Evolutionary conservation across 2,113 vertebrate genomes (phyloP).

Genomic region (Zosterops lateralis): DNA sequence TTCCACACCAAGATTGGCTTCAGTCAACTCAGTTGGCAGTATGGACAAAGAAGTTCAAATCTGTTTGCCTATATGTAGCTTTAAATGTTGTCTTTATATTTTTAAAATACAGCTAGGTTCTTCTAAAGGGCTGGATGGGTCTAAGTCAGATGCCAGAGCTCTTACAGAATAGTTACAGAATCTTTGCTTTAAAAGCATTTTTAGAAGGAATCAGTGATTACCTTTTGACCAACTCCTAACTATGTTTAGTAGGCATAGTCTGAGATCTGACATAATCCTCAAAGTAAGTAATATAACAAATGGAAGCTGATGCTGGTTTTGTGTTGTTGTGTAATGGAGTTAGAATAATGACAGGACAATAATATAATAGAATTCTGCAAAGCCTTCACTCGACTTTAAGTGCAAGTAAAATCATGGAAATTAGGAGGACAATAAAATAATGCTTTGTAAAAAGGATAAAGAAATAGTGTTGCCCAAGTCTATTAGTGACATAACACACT

Average conservation of each 20-base stretch:
- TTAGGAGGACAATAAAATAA: slow-evolving; percentile 70
- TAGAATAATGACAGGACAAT: slow-evolving; percentile 66
- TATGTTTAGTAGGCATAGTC: slow-evolving; percentile 41
- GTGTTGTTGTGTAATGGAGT: slow-evolving; percentile 54
- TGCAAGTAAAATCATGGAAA: slow-evolving; percentile 69
- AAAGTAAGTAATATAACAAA: slow-evolving; percentile 64
- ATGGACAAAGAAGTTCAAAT: not conserved
- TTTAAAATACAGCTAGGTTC: not conserved
- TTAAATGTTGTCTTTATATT: not conserved
- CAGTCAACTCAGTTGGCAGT: not conserved
- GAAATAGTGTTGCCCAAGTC: slow-evolving; percentile 65
- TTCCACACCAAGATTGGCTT: not conserved
- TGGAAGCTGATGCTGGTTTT: slow-evolving; percentile 61
- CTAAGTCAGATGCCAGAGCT: not conserved
- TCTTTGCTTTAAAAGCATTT: not conserved
- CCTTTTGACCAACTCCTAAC: slow-evolving; percentile 12
- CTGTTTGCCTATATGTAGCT: not conserved
- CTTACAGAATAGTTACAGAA: not conserved
- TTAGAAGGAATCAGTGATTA: not conserved
- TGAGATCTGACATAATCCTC: slow-evolving; percentile 38
- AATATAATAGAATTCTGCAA: slow-evolving; percentile 63
- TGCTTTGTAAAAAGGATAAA: slow-evolving; percentile 72
- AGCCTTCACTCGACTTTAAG: slow-evolving; percentile 66
- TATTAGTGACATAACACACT: slow-evolving; percentile 67
- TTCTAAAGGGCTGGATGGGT: not conserved